These are phyloP conservation scores for Pygoscelis antarcticus DNA, from an alignment of 2,113 vertebrate species.

Conservation along the genomic window DNA sequence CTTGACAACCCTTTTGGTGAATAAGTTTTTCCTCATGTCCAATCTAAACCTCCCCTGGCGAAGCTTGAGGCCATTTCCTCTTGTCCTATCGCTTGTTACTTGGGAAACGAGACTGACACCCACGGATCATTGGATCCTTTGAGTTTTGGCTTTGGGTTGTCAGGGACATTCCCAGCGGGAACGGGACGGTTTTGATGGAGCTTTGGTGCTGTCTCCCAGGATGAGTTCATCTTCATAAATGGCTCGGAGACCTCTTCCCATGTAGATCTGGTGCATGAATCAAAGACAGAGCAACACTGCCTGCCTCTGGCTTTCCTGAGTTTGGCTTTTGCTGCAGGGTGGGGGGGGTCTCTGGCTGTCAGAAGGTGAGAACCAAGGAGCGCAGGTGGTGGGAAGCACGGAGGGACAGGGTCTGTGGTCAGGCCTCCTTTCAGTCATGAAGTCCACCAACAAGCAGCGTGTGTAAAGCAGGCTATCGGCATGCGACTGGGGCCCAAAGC, in stretches of 20 bases:
- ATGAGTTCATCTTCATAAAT: background rate
- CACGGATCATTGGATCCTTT: accelerated
- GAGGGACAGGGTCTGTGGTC: background rate
- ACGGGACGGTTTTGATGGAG: background rate
- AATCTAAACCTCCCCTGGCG: background rate
- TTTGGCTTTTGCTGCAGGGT: background rate
- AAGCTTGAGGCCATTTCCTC: background rate
- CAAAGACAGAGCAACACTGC: background rate
- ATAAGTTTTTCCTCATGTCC: background rate
- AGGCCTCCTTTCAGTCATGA: background rate
- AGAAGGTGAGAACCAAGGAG: background rate
- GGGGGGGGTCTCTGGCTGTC: background rate
- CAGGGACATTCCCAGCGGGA: background rate
- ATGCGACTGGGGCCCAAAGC: background rate
- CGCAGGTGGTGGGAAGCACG: background rate
- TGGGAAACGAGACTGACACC: background rate
- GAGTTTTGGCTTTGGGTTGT: background rate
- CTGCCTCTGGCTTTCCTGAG: background rate
- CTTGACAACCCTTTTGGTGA: background rate
- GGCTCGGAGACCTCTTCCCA: background rate
- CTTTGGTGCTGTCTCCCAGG: background rate
- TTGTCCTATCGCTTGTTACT: background rate
- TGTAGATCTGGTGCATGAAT: background rate
- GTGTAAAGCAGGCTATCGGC: background rate
- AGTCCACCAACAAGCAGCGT: background rate